A percentile compares a stretch with the other conserved stretches of the same genome.
These are phyloP conservation scores for Pristionchus exspectatus DNA, from an alignment of 2,888 invertebrate genomes.

Conservation along the genomic window DNA sequence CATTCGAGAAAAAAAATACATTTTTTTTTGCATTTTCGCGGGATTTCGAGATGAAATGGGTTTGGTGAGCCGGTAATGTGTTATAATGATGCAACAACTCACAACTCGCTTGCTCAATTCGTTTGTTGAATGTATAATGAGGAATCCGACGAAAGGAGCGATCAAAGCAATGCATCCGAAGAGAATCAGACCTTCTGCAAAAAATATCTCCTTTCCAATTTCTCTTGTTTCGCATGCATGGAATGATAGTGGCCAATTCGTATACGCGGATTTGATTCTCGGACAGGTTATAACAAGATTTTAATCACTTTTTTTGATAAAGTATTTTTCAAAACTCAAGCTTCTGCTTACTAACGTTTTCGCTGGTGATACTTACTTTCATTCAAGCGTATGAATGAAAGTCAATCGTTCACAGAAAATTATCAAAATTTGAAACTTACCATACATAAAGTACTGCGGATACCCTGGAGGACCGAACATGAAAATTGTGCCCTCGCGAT, in stretches of 20 bases:
- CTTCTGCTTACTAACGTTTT: too few relatives aligned
- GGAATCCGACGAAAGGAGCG: background rate
- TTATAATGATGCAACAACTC: background rate
- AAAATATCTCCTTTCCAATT: background rate
- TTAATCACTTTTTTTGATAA: too few relatives aligned
- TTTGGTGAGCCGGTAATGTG: too few relatives aligned
- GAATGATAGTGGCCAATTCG: background rate
- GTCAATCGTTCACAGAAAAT: too few relatives aligned
- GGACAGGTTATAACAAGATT: too few relatives aligned
- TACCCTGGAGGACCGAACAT: background rate
- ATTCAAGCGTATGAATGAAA: too few relatives aligned
- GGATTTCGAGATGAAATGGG: background rate
- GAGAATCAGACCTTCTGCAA: background rate
- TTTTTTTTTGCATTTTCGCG: background rate
- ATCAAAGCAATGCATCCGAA: background rate
- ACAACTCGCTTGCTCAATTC: background rate
- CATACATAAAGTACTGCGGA: slow-evolving; percentile 12
- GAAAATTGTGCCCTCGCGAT: background rate
- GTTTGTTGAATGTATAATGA: background rate
- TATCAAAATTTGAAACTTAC: background rate
- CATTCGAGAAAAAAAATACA: too few relatives aligned
- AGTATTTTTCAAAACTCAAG: too few relatives aligned
- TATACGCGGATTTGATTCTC: too few relatives aligned
- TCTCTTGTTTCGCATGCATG: background rate
- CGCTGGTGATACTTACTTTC: too few relatives aligned